These are phyloP conservation scores for Eupithecia exiguata DNA, from an alignment of 2,888 invertebrate genomes.

Conservation along the genomic window DNA sequence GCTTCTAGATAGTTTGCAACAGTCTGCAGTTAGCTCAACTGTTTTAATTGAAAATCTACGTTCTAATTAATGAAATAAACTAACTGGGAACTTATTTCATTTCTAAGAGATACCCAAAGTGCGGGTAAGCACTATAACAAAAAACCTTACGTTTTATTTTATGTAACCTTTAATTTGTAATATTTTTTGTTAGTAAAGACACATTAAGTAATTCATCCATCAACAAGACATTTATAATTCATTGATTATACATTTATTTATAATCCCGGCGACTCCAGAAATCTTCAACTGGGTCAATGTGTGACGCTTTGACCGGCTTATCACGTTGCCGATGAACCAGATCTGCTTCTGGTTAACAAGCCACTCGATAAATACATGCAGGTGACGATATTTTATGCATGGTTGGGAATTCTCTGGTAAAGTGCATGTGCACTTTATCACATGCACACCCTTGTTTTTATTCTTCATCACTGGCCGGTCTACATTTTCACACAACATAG, in stretches of 20 bases:
- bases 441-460: not conserved
- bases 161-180: not conserved
- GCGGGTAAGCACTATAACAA: too few relatives aligned
- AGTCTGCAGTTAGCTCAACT: not conserved
- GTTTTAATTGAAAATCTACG: not conserved
- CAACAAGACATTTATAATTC: not conserved
- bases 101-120: too few relatives aligned
- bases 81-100: too few relatives aligned
- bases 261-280: conserved; percentile 20
- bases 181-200: not conserved
- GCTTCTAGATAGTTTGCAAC: not conserved
- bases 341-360: conserved; percentile 32
- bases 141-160: too few relatives aligned
- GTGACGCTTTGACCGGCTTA: conserved; percentile 37
- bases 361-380: conserved; percentile 3
- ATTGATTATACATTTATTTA: not conserved
- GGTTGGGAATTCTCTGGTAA: not conserved
- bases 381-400: not conserved
- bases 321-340: conserved; percentile 37
- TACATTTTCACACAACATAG: too few relatives aligned
- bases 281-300: conserved; percentile 36
- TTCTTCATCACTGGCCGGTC: not conserved
- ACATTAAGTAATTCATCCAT: not conserved
- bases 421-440: too few relatives aligned
- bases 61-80: too few relatives aligned